These are phyloP conservation scores for Dendroctonus ponderosae DNA, from an alignment of 1,140 invertebrate species.

Conservation along the genomic window DNA sequence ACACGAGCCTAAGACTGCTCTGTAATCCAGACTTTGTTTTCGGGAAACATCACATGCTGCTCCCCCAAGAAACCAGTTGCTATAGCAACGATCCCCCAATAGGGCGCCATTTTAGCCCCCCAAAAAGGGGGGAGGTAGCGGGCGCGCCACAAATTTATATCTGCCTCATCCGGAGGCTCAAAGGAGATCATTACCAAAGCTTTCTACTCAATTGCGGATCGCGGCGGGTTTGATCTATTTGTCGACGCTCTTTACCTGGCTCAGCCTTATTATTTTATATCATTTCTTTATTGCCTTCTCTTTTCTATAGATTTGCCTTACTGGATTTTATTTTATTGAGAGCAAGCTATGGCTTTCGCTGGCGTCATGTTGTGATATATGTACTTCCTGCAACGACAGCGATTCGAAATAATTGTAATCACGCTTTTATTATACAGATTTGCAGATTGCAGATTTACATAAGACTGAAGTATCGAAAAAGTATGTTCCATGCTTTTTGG, in stretches of 20 bases:
- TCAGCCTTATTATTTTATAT: slow-evolving; percentile 42
- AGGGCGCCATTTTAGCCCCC: slow-evolving; percentile 47
- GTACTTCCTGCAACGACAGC: too few relatives aligned
- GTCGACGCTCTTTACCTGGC: slow-evolving; percentile 45
- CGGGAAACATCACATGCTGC: slow-evolving; percentile 36
- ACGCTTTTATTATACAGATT: too few relatives aligned
- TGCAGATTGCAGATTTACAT: too few relatives aligned
- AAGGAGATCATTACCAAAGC: slow-evolving; percentile 53
- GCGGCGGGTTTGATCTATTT: slow-evolving; percentile 52
- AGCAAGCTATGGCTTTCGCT: not conserved
- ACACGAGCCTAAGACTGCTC: slow-evolving; percentile 14
- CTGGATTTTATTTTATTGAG: slow-evolving; percentile 12
- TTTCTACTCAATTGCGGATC: slow-evolving; percentile 54
- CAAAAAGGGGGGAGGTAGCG: slow-evolving; percentile 44
- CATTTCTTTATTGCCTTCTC: slow-evolving; percentile 33
- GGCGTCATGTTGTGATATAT: not conserved
- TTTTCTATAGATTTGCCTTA: slow-evolving; percentile 28
- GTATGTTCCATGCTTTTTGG: too few relatives aligned
- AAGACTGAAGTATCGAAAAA: too few relatives aligned
- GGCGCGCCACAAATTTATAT: slow-evolving; percentile 54
- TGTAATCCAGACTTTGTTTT: slow-evolving; percentile 3
- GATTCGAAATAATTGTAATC: too few relatives aligned
- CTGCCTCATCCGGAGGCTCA: slow-evolving; percentile 53
- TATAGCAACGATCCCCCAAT: slow-evolving; percentile 42
- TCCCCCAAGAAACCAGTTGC: slow-evolving; percentile 41